Conservation (phyloP, 2,888 invertebrate species). For the Drosophila antonietae region DNA sequence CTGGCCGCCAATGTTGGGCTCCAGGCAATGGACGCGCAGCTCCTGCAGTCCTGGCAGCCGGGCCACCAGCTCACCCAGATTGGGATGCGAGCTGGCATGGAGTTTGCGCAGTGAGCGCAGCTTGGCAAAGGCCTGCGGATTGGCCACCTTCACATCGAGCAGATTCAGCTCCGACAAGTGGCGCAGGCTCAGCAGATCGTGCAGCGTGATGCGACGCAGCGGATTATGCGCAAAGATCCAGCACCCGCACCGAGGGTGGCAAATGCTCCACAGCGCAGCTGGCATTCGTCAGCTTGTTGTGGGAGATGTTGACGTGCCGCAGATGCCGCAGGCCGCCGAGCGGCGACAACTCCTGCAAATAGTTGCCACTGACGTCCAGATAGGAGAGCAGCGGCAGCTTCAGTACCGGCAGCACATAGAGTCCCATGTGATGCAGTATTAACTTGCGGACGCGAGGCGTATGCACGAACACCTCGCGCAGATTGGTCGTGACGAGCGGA, state of each 20-base stretch:
- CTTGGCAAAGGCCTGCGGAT: conserved; percentile 90
- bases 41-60: conserved; percentile 90
- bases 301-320: conserved; percentile 90
- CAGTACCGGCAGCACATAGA: conserved; percentile 91
- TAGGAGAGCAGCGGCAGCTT: conserved; percentile 91
- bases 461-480: conserved; percentile 94
- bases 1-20: conserved; percentile 90
- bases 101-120: conserved; percentile 90
- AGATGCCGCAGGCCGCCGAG: conserved; percentile 89
- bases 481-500: conserved; percentile 92
- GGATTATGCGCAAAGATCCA: conserved; percentile 93
- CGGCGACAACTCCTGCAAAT: conserved; percentile 89
- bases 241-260: conserved; percentile 89
- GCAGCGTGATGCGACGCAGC: conserved; percentile 90
- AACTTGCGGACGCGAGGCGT: conserved; percentile 92
- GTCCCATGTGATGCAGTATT: conserved; percentile 91
- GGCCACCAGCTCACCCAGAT: conserved; percentile 89
- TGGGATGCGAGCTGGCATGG: conserved; percentile 90
- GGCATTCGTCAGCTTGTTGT: conserved; percentile 91
- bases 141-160: conserved; percentile 89
- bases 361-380: conserved; percentile 92
- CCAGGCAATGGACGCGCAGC: conserved; percentile 91
- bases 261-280: conserved; percentile 91
- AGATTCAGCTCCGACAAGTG: conserved; percentile 91
- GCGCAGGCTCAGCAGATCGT: conserved; percentile 85